Conservation (phyloP, 2,888 invertebrate genomes). For the Sphaeridia pumilis region DNA sequence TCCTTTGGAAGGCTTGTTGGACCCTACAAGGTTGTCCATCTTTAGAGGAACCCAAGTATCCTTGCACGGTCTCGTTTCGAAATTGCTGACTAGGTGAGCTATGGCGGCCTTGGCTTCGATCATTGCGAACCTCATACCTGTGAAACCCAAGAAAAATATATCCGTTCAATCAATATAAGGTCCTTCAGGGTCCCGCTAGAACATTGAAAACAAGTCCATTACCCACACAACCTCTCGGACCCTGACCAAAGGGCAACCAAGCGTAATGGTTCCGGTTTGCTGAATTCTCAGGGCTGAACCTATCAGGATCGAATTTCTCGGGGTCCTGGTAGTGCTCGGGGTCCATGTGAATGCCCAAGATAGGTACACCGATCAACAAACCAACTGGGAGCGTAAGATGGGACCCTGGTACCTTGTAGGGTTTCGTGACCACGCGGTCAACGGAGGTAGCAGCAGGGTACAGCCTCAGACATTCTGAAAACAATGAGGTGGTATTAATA, state of each 20-base stretch:
- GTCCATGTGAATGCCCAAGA: slow-evolving; percentile 12
- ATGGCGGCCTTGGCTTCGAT: slow-evolving; percentile 8
- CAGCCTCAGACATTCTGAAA: slow-evolving; percentile 19
- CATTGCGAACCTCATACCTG: slow-evolving; percentile 6
- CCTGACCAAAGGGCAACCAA: slow-evolving; percentile 24
- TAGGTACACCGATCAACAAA: slow-evolving; percentile 9
- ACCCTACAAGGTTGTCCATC: neutral
- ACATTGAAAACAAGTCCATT: no score
- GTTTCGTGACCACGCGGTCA: slow-evolving; percentile 38
- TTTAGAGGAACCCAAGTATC: slow-evolving; percentile 3
- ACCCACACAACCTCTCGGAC: slow-evolving; percentile 25
- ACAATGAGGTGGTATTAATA: neutral
- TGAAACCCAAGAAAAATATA: no score
- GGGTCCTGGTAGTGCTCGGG: slow-evolving; percentile 17
- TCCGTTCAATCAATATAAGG: no score
- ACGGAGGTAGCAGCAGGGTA: slow-evolving; percentile 34
- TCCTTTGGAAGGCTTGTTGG: neutral
- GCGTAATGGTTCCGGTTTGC: slow-evolving; percentile 13
- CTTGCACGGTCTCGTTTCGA: slow-evolving; percentile 1
- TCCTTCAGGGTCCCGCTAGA: no score
- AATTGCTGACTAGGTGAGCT: slow-evolving; percentile 5
- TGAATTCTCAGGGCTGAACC: slow-evolving; percentile 17
- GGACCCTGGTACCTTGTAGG: slow-evolving; percentile 34
- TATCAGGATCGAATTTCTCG: slow-evolving; percentile 22
- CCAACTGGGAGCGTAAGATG: slow-evolving; percentile 16